These are phyloP conservation scores for Gnathonemus longibarbis DNA, from an alignment of 2,113 vertebrate genomes.

Conservation along the genomic window DNA sequence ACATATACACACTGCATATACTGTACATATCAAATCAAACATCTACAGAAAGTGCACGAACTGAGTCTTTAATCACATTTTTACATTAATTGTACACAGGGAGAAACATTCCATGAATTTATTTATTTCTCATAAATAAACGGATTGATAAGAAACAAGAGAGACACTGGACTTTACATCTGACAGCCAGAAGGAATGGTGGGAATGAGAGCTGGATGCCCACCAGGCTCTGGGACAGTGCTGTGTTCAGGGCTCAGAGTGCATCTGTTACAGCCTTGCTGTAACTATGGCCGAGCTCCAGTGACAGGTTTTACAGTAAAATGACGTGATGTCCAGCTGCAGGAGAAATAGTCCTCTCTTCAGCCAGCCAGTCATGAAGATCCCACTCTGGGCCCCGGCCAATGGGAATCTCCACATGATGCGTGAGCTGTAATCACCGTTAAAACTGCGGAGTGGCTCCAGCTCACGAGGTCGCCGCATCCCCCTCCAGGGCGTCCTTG, in stretches of 20 bases:
- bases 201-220: not conserved
- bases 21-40: not conserved
- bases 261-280: not conserved
- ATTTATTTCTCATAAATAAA: not conserved
- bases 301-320: not conserved
- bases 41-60: not conserved
- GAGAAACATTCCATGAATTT: not conserved
- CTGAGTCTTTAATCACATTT: not conserved
- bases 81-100: not conserved
- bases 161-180: not conserved
- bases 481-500: slow-evolving; percentile 42
- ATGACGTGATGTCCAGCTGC: not conserved
- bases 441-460: not conserved
- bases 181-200: not conserved
- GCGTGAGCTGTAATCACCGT: not conserved
- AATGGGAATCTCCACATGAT: not conserved
- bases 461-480: slow-evolving; percentile 16
- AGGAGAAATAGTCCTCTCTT: not conserved
- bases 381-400: not conserved
- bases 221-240: not conserved
- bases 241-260: not conserved
- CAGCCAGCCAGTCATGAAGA: not conserved
- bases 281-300: not conserved
- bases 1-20: not conserved
- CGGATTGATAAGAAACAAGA: not conserved